Percentiles rank a stretch among this genome's conserved stretches.
phyloP scores from a whole-genome alignment of 2,888 invertebrate genomes.

The Sceliomorpha sp. region DNA sequence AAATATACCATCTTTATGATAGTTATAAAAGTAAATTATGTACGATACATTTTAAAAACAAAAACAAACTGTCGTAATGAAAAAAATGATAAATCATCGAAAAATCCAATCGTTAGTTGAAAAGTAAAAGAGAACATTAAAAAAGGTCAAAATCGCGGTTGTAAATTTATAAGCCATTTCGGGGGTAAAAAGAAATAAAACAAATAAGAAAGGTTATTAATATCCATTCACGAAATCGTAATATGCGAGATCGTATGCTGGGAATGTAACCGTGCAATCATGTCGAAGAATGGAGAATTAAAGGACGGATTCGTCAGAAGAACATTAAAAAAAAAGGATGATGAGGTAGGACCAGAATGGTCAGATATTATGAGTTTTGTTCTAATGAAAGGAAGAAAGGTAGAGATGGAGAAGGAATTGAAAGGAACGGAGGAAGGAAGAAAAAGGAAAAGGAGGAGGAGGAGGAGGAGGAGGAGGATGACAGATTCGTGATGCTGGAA shows the following conservation, averaged over 20 bases:
- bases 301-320: neutral
- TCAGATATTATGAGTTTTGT: conserved; percentile 32
- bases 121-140: too few species aligned
- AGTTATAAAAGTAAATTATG: too few species aligned
- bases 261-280: conserved; percentile 21
- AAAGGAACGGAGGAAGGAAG: conserved; percentile 13
- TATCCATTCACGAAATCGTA: conserved; percentile 15
- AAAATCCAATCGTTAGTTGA: too few species aligned
- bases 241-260: conserved; percentile 6
- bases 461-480: conserved; percentile 10
- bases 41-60: too few species aligned
- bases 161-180: too few species aligned
- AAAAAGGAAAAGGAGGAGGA: conserved; percentile 5
- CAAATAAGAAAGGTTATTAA: neutral
- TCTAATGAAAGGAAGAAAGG: conserved; percentile 38
- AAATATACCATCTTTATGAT: too few species aligned
- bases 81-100: too few species aligned
- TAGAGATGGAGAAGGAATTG: conserved; percentile 1
- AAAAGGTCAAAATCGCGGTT: too few species aligned
- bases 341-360: conserved; percentile 15
- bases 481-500: conserved; percentile 11
- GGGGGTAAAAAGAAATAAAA: conserved; percentile 21
- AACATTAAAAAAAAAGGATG: conserved; percentile 5
- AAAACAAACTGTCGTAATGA: too few species aligned
- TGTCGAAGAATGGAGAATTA: conserved; percentile 1